Base-by-base conservation (phyloP, 2,113 vertebrate genomes). In the Oreochromis niloticus region DNA sequence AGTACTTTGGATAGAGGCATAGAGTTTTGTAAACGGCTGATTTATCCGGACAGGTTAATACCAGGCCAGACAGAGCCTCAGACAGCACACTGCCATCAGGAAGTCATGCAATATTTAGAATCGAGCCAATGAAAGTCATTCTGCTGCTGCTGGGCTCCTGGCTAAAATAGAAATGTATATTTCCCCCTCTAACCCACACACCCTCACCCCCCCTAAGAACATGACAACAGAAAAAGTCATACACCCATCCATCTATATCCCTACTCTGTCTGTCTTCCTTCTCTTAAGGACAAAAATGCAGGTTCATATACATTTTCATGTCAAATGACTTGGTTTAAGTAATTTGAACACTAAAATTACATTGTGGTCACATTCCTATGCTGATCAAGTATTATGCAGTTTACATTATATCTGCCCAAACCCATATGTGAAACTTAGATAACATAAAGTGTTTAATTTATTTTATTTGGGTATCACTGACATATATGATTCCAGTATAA, bases 1-100 rank as follows among this genome's bases (percentile, higher is more conserved):
- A 9, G 82, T 56, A 19, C 68, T 90, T 91, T 87, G 78, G 87
- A 89, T 48, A 78, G 80, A 81, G 46, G 84, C 61, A 86, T 90
- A 92, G 89, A 89, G 57, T 10, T 91, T 87, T 90, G 93, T 94
- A 92, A 93, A 91, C 68, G 89, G 89, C 90, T 96, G 96, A 97
- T 97, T 96, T 96, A 97, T 96, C 95, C 84, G 92, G 97, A 96
- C 97, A 97, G 96, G 96, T 95, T 95, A 95, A 95, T 96, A 96
- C 94, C 87, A 87, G 92, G 95, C 92, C 94, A 95, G 93, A 94
- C 95, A 93, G 93, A n/a, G 87, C 83, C 90, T 92, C 88, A 94
- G 93, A 95, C 95, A 96, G 95, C 94, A 94, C 85, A 94, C 93
- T 94, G 83, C 93, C 95, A 96, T 96, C 96, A 96, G 95, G 93